Evolutionary conservation across 2,797 vertebrate genomes (phyloP).

Genomic region (Momotus momota): DNA sequence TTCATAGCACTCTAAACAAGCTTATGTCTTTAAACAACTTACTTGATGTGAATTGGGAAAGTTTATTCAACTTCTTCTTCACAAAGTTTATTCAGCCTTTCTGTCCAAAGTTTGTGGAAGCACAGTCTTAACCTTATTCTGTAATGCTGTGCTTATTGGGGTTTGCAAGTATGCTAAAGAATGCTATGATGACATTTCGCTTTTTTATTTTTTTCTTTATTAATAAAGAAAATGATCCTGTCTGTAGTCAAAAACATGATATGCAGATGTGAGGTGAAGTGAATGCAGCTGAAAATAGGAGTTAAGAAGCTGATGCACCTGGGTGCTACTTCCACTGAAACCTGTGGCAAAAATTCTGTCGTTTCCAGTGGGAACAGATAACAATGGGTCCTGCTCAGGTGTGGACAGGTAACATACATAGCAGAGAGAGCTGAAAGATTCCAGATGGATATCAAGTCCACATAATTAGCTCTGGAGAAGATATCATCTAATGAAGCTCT

Average conservation of each 20-base stretch:
- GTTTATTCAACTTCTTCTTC: not conserved
- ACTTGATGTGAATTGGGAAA: not conserved
- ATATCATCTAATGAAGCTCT: not conserved
- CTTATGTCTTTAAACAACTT: not conserved
- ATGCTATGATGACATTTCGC: fast-evolving
- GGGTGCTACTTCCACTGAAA: not conserved
- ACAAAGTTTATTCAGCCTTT: not conserved
- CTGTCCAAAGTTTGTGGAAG: not conserved
- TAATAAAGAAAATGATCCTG: not conserved
- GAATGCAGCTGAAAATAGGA: not conserved
- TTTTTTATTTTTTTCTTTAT: not conserved
- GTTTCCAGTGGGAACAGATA: not conserved
- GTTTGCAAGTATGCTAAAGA: not conserved
- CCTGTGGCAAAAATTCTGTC: not conserved
- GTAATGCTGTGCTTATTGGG: not conserved
- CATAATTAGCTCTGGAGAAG: not conserved
- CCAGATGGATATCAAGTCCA: too few relatives aligned
- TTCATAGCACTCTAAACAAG: not conserved
- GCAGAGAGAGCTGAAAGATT: not conserved
- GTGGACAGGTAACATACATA: not conserved
- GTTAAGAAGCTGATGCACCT: not conserved
- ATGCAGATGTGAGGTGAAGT: not conserved
- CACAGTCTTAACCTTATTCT: not conserved
- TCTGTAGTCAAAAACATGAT: not conserved
- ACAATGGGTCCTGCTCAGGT: not conserved